Evolutionary conservation across 2,888 invertebrate genomes (phyloP).

Genomic region (Polyommatus icarus): DNA sequence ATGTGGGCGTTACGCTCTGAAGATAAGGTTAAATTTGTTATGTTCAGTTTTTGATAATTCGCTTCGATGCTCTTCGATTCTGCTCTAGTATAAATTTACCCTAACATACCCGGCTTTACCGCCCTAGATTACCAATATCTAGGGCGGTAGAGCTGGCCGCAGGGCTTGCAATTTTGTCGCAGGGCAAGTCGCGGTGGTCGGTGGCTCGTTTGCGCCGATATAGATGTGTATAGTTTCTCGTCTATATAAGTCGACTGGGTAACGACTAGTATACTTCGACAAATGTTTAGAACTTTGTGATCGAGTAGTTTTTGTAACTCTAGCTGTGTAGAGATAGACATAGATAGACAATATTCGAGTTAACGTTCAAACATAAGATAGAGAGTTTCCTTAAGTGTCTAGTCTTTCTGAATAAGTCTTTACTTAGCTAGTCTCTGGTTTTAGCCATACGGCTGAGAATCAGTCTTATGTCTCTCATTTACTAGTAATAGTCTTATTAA

Average conservation of each 20-base stretch:
- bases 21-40: too few relatives aligned
- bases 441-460: not conserved
- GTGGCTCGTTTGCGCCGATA: not conserved
- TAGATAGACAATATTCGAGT: constrained; percentile 43
- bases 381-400: constrained; percentile 36
- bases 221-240: not conserved
- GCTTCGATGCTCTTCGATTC: too few relatives aligned
- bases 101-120: too few relatives aligned
- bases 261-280: constrained; percentile 24
- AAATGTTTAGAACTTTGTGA: constrained; percentile 61
- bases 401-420: constrained; percentile 27
- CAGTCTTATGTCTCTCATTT: not conserved
- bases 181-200: not conserved
- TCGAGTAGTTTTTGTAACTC: constrained; percentile 64
- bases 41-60: too few relatives aligned
- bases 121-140: too few relatives aligned
- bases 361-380: constrained; percentile 37
- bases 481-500: not conserved
- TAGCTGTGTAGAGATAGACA: constrained; percentile 36
- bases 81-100: too few relatives aligned
- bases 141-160: too few relatives aligned
- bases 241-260: constrained; percentile 19
- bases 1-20: too few relatives aligned
- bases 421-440: not conserved
- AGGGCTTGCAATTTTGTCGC: not conserved